A percentile compares a stretch with the other conserved stretches of the same genome.
Evolutionary conservation across 2,888 invertebrate genomes (phyloP).

Genomic region (Leucoptera coffeella): DNA sequence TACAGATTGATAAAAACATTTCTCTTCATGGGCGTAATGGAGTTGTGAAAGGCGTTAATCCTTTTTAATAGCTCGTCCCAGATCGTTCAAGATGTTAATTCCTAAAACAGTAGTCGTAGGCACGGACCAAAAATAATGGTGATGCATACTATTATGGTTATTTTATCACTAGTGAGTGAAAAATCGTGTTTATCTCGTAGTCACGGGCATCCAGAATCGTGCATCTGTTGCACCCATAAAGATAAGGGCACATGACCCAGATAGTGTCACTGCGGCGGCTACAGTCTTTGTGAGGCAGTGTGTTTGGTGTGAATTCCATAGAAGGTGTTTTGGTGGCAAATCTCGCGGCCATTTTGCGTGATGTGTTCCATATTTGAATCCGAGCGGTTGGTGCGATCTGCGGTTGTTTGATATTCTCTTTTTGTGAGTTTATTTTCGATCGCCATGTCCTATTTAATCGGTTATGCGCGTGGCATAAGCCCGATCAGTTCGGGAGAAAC

Average conservation of each 20-base stretch:
- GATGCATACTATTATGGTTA: conserved; percentile 7
- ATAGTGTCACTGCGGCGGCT: conserved; percentile 35
- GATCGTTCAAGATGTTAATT: too few species aligned
- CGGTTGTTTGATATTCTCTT: conserved; percentile 41
- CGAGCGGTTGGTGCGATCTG: conserved; percentile 40
- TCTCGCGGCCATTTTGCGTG: conserved; percentile 36
- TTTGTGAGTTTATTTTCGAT: conserved; percentile 49
- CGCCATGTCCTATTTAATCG: conserved; percentile 45
- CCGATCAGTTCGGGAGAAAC: conserved; percentile 39
- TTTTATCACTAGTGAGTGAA: conserved; percentile 44
- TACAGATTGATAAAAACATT: too few species aligned
- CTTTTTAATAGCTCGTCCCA: too few species aligned
- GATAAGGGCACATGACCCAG: conserved; percentile 43
- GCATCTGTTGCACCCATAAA: conserved; percentile 50
- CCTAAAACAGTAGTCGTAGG: too few species aligned
- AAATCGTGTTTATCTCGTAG: conserved; percentile 50
- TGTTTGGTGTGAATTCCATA: conserved; percentile 10
- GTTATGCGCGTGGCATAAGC: conserved; percentile 26
- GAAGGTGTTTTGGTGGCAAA: conserved; percentile 32
- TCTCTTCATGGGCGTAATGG: too few species aligned
- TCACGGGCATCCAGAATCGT: conserved; percentile 22
- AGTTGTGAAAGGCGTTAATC: too few species aligned
- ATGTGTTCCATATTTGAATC: conserved; percentile 50
- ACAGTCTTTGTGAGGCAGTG: conserved; percentile 26
- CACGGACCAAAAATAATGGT: too few species aligned